These are phyloP conservation scores for Percina caprodes DNA, from an alignment of 2,113 vertebrate genomes.

Conservation along the genomic window DNA sequence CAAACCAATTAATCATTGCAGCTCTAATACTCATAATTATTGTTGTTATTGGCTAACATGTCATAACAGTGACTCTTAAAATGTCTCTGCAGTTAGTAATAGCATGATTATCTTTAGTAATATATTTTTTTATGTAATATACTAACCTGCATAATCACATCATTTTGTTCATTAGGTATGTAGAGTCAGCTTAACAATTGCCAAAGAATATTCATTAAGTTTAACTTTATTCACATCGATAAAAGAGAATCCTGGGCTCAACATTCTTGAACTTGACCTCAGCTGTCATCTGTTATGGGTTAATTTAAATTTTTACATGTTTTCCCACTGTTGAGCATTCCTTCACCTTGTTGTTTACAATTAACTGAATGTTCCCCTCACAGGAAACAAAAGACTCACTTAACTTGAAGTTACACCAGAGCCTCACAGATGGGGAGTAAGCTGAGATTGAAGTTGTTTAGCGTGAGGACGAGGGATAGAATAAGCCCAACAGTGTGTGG, in stretches of 20 bases:
- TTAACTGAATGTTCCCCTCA: conserved; percentile 13
- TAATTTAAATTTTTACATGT: conserved; percentile 22
- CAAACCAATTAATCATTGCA: no score
- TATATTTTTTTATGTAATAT: background rate
- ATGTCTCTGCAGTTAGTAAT: background rate
- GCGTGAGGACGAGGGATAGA: conserved; percentile 28
- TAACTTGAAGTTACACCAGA: conserved; percentile 42
- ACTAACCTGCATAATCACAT: background rate
- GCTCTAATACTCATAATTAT: background rate
- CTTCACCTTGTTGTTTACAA: conserved; percentile 30
- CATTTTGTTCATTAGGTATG: background rate
- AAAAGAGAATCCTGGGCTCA: background rate
- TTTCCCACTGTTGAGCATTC: conserved; percentile 41
- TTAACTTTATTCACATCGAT: background rate
- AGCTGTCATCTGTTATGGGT: conserved; percentile 25
- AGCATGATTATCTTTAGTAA: background rate
- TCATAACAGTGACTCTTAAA: conserved; percentile 1
- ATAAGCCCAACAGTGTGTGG: conserved; percentile 30
- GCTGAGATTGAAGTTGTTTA: conserved; percentile 35
- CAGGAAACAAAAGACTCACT: conserved; percentile 31
- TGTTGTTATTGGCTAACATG: background rate
- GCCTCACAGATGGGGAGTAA: conserved; percentile 36
- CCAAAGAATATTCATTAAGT: background rate
- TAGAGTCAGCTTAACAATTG: background rate
- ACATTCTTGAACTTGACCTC: conserved; percentile 6